These are phyloP conservation scores for Trichonephila inaurata DNA, from an alignment of 1,140 invertebrate genomes.

Conservation along the genomic window DNA sequence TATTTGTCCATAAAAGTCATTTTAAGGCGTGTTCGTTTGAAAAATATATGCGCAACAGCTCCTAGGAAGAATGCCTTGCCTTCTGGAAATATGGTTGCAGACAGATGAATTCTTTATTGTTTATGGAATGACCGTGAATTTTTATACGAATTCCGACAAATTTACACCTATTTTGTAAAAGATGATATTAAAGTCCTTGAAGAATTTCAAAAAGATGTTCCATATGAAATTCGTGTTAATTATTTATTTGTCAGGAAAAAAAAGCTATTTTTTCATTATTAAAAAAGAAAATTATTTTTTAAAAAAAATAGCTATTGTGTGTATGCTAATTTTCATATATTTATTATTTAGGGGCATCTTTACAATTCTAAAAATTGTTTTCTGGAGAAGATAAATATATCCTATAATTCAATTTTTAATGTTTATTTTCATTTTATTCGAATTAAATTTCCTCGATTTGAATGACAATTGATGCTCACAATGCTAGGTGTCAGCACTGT, in stretches of 20 bases:
- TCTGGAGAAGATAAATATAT: too few species aligned
- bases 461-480: neutral
- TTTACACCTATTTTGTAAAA: neutral
- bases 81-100: neutral
- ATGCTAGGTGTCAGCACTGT: neutral
- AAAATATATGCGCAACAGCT: neutral
- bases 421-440: neutral
- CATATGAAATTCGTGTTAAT: too few species aligned
- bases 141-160: neutral
- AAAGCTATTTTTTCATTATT: too few species aligned
- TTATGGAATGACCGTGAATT: slow-evolving; percentile 3
- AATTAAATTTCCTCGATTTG: neutral
- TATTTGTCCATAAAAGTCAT: slow-evolving; percentile 5
- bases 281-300: too few species aligned
- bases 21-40: neutral
- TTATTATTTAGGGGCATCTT: too few species aligned
- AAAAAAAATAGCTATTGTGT: too few species aligned
- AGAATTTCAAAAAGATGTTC: neutral
- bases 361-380: too few species aligned
- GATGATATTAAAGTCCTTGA: neutral
- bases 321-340: too few species aligned
- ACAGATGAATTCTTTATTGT: slow-evolving; percentile 14
- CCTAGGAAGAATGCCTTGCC: neutral
- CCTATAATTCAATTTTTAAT: neutral
- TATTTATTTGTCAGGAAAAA: too few species aligned